phyloP scores from a whole-genome alignment of 2,797 vertebrate species.

The Acropternis orthonyx region DNA sequence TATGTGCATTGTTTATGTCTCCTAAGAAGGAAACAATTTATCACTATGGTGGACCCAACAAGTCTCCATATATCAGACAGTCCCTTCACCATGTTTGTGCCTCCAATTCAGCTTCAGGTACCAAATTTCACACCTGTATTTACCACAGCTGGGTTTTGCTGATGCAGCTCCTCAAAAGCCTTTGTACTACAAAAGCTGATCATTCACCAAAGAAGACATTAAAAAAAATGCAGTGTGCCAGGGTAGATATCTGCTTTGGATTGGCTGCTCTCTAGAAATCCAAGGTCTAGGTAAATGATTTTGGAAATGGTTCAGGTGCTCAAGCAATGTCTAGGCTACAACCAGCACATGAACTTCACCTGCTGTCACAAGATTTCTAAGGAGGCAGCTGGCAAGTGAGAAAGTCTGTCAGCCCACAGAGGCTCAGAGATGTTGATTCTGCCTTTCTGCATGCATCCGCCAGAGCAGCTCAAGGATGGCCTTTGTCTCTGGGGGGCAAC shows the following conservation, averaged over 20 bases:
- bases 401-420: neutral
- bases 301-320: neutral
- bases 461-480: neutral
- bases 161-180: neutral
- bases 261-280: neutral
- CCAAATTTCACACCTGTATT: neutral
- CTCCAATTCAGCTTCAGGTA: neutral
- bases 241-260: neutral
- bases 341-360: neutral
- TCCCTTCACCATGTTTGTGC: neutral
- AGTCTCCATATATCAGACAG: slow-evolving; percentile 13
- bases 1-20: neutral
- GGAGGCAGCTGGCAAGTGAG: neutral
- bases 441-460: neutral
- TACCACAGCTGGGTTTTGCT: neutral
- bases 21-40: slow-evolving; percentile 5
- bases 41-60: neutral
- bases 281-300: neutral
- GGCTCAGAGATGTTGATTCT: neutral
- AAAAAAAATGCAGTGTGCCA: neutral
- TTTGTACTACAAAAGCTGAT: neutral
- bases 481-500: neutral
- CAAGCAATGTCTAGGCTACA: neutral
- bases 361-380: neutral
- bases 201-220: neutral